These are phyloP conservation scores for Rhynchotus rufescens DNA, from an alignment of 2,797 vertebrate genomes.

Conservation along the genomic window DNA sequence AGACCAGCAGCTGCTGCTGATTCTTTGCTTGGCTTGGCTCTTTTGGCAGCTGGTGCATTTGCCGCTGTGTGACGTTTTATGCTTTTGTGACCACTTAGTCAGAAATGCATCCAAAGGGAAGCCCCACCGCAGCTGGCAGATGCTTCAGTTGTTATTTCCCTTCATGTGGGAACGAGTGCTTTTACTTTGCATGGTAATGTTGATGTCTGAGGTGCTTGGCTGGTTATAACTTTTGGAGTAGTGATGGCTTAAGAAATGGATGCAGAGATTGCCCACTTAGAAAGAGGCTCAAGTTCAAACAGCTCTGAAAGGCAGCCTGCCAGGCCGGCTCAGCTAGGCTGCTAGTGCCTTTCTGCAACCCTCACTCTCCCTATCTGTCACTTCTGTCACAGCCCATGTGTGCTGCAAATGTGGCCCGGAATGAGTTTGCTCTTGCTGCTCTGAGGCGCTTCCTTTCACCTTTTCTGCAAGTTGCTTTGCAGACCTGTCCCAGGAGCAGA, in stretches of 20 bases:
- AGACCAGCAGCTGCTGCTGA: too few relatives aligned
- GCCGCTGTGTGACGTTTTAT: background rate
- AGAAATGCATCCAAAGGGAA: background rate
- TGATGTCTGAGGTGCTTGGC: background rate
- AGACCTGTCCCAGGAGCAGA: background rate
- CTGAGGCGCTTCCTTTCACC: background rate
- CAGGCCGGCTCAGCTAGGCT: background rate
- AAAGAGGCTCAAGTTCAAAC: accelerated
- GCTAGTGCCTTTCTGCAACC: background rate
- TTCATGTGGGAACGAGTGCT: background rate
- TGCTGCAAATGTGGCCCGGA: background rate
- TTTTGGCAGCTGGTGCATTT: background rate
- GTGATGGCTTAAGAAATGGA: background rate
- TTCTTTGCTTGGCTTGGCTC: background rate
- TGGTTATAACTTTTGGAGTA: background rate
- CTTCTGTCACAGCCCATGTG: background rate
- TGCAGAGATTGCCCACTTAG: background rate
- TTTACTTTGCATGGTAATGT: background rate
- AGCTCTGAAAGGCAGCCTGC: background rate
- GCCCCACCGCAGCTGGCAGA: background rate
- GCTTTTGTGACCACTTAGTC: background rate
- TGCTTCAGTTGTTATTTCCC: background rate
- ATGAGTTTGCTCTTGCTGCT: background rate
- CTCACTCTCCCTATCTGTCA: background rate
- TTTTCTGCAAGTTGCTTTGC: background rate